phyloP scores from a whole-genome alignment of 1,140 invertebrate genomes.

The Diploscapter pachys region DNA sequence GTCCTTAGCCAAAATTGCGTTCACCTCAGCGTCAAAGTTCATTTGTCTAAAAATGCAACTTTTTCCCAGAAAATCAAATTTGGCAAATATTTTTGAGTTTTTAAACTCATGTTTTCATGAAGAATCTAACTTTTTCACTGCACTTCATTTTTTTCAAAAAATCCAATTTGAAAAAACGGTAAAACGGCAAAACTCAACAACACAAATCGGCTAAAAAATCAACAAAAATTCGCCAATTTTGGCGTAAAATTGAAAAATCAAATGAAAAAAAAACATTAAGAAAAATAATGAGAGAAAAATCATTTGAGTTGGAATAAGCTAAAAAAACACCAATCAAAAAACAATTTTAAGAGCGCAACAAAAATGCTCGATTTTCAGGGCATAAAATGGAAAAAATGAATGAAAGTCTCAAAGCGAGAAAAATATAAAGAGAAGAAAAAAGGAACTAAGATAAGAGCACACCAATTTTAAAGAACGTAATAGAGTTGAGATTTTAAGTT shows the following conservation, averaged over 20 bases:
- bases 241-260: neutral
- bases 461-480: neutral
- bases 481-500: too few species aligned
- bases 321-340: slow-evolving; percentile 4
- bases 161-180: neutral
- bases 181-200: slow-evolving; percentile 2
- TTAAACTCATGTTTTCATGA: too few species aligned
- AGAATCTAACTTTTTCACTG: too few species aligned
- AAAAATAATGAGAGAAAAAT: neutral
- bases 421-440: slow-evolving; percentile 1
- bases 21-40: slow-evolving; percentile 10
- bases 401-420: slow-evolving; percentile 7
- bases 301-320: neutral
- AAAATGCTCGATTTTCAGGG: neutral
- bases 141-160: neutral
- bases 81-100: too few species aligned
- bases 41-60: neutral
- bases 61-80: too few species aligned
- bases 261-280: slow-evolving; percentile 9
- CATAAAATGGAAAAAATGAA: slow-evolving; percentile 9
- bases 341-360: slow-evolving; percentile 1
- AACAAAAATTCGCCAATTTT: neutral
- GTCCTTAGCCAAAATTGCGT: slow-evolving; percentile 17
- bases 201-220: neutral
- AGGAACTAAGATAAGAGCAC: slow-evolving; percentile 29